Percentiles rank a stretch among this genome's conserved stretches.
phyloP scores from a whole-genome alignment of 2,113 vertebrate species.

The Anoura caudifer region DNA sequence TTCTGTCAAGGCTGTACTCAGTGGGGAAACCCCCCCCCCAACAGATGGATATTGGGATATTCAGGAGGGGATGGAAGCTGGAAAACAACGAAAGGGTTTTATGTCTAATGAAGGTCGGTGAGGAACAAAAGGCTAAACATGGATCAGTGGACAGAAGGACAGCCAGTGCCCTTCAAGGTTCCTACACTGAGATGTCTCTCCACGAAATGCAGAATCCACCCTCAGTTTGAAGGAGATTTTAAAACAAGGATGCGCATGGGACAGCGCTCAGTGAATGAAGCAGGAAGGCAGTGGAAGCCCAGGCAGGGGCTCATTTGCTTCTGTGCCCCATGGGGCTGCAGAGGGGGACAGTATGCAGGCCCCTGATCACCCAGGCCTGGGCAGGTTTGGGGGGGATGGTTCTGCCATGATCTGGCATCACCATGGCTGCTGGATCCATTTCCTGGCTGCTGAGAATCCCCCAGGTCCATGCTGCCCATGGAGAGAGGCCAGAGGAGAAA shows the following conservation, averaged over 20 bases:
- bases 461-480: not conserved
- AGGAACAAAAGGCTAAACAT: not conserved
- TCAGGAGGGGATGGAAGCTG: not conserved
- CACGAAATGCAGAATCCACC: not conserved
- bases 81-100: not conserved
- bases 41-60: not conserved
- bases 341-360: too few relatives aligned
- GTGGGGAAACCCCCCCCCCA: not conserved
- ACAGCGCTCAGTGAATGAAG: too few relatives aligned
- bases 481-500: not conserved
- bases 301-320: not conserved
- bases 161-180: not conserved
- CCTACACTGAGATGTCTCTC: not conserved
- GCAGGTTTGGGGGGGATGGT: not conserved
- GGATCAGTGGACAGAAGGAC: too few relatives aligned
- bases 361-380: too few relatives aligned
- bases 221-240: not conserved
- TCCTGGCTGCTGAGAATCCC: not conserved
- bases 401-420: not conserved
- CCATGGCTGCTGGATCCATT: rapidly evolving
- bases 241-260: not conserved
- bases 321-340: too few relatives aligned
- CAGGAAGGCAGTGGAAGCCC: not conserved
- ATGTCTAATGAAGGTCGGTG: not conserved
- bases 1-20: not conserved